Evolutionary conservation across 1,140 invertebrate species (phyloP).

Genomic region (Leptonema lineaticorne): DNA sequence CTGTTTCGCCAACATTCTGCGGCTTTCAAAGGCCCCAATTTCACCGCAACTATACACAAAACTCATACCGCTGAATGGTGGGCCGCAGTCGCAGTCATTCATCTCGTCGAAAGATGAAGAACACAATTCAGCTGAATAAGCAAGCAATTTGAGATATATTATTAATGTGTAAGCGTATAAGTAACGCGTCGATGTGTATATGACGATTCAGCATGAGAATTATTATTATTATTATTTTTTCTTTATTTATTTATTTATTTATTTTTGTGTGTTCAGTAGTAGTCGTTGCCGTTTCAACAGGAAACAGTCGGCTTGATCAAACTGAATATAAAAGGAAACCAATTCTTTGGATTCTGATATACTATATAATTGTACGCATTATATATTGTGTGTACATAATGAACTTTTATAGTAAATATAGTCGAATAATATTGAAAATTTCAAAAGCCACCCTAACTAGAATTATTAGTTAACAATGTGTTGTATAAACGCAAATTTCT

Average conservation of each 20-base stretch:
- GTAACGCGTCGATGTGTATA: not conserved
- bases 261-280: too few relatives aligned
- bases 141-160: not conserved
- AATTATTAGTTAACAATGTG: too few relatives aligned
- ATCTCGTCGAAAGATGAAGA: not conserved
- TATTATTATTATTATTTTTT: too few relatives aligned
- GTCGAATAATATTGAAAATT: too few relatives aligned
- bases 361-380: too few relatives aligned
- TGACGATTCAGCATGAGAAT: too few relatives aligned
- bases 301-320: constrained; percentile 1
- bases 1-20: constrained; percentile 17
- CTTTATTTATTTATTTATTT: too few relatives aligned
- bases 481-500: too few relatives aligned
- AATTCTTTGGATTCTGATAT: not conserved
- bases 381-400: too few relatives aligned
- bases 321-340: not conserved
- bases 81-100: not conserved
- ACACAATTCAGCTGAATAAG: not conserved
- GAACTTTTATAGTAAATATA: too few relatives aligned
- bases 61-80: not conserved
- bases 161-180: not conserved
- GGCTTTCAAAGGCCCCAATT: constrained; percentile 6
- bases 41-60: not conserved
- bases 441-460: too few relatives aligned
- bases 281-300: not conserved